Evolutionary conservation across 30 jellyfish, hydroid and myxozoan species (phyloP), one percentile per base, ranked within the genome.

Genomic region (Turritopsis dohrnii): DNA sequence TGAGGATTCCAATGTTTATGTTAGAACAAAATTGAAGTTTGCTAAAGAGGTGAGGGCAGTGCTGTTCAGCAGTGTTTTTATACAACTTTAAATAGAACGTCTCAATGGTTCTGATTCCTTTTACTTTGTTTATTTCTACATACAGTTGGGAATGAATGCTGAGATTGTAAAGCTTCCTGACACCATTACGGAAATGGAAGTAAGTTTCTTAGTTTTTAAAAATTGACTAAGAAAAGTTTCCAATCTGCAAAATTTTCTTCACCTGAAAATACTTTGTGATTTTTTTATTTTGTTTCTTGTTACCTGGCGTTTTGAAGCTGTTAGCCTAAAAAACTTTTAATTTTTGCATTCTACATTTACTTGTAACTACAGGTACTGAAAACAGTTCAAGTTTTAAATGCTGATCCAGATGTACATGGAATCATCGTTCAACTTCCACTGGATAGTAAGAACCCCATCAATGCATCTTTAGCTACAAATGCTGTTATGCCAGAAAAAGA

Each of bases 81-180:
- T 13, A 41, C 13, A 41, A 41, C 60, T 41, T 3, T 41, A 3
- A 41, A 41, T 41, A 41, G 13, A 5, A 41, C 13, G 13, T 3
- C 5, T 41, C 13, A 41, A 3, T 41, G 13, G 9, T 3, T 41
- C 5, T 41, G 9, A 3, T 41, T 41, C 13, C 5, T 41, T 41
- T 13, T 41, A 3, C 13, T 41, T 41, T 41, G 60, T 79, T 79
- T 52, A 8, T 79, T 53, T 52, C 0, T 66, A 21, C 60, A 72
- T 84, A 18, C 53, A 93, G 98, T 74, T 93, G 74, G 98, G 98
- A 31, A 93, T 93, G 98, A 89, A 93, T 21, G 98, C 98, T 52
- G 83, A 89, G 41, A 95, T 88, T 84, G 93, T 93, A 28, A 93
- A 93, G 86, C 74, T 93, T 18, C 96, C 98, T 65, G 79, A 72